phyloP scores from a whole-genome alignment of 2,888 invertebrate species.

The Cotesia congregata region DNA sequence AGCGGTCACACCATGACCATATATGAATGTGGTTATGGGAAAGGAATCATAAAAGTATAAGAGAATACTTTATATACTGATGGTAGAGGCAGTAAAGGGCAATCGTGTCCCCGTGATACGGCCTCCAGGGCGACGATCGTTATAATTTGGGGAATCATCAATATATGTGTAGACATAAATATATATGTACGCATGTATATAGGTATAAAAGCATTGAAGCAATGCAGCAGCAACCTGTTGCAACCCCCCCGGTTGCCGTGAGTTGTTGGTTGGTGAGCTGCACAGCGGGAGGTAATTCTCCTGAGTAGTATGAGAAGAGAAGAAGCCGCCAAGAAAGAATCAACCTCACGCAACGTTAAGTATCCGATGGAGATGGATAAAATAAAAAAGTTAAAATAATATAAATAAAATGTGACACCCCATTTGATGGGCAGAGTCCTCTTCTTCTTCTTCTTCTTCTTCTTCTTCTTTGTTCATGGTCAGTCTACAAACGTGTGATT shows the following conservation, averaged over 20 bases:
- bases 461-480: constrained; percentile 15
- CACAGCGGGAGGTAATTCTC: constrained; percentile 28
- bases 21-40: constrained; percentile 1
- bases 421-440: constrained; percentile 51
- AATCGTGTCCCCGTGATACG: constrained; percentile 43
- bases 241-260: constrained; percentile 55
- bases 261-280: not conserved
- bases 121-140: constrained; percentile 33
- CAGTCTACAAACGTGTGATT: not conserved
- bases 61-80: not conserved
- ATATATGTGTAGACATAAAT: constrained; percentile 16
- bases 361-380: not conserved
- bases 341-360: constrained; percentile 12
- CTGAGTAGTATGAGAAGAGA: constrained; percentile 24
- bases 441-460: constrained; percentile 22
- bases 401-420: constrained; percentile 51
- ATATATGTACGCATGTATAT: not conserved
- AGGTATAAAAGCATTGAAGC: constrained; percentile 32
- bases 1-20: not conserved
- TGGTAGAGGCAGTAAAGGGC: constrained; percentile 40
- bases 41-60: constrained; percentile 12
- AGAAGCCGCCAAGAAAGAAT: not conserved
- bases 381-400: constrained; percentile 11
- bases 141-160: constrained; percentile 39
- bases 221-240: constrained; percentile 57